phyloP scores from a whole-genome alignment of 2,113 vertebrate genomes.

The Anhinga rufa region DNA sequence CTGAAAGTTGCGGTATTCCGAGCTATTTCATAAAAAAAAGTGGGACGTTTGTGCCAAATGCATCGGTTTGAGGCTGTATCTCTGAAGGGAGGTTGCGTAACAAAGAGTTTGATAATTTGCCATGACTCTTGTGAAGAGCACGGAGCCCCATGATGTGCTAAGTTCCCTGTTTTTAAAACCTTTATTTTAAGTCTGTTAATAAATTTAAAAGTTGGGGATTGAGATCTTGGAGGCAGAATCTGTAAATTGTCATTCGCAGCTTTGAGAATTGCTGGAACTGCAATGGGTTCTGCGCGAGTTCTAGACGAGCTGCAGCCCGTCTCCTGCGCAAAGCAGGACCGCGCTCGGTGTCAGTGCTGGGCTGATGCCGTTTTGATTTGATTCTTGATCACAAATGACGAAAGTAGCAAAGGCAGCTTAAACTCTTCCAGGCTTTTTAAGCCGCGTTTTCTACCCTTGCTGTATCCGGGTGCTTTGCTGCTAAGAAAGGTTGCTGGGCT shows the following conservation, averaged over 20 bases:
- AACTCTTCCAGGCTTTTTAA: background rate
- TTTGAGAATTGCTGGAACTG: background rate
- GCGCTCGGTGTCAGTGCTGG: fast-evolving
- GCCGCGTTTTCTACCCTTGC: background rate
- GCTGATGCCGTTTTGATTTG: background rate
- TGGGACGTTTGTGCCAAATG: fast-evolving
- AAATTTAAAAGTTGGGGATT: background rate
- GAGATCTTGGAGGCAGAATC: background rate
- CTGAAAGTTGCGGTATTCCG: background rate
- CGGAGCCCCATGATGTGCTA: fast-evolving
- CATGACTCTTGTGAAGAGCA: background rate
- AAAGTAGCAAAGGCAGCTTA: background rate
- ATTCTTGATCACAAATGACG: background rate
- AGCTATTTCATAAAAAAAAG: background rate
- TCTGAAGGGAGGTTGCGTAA: background rate
- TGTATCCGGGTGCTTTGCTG: background rate
- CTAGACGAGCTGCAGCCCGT: background rate
- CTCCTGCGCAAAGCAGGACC: fast-evolving
- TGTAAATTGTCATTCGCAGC: background rate
- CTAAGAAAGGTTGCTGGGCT: too few relatives aligned
- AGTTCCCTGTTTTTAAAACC: background rate
- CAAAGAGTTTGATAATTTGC: background rate
- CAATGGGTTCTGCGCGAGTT: background rate
- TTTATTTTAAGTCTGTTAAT: background rate
- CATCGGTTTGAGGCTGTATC: background rate